Evolutionary conservation across 2,888 invertebrate species (phyloP).

Genomic region (Junonia oenone): DNA sequence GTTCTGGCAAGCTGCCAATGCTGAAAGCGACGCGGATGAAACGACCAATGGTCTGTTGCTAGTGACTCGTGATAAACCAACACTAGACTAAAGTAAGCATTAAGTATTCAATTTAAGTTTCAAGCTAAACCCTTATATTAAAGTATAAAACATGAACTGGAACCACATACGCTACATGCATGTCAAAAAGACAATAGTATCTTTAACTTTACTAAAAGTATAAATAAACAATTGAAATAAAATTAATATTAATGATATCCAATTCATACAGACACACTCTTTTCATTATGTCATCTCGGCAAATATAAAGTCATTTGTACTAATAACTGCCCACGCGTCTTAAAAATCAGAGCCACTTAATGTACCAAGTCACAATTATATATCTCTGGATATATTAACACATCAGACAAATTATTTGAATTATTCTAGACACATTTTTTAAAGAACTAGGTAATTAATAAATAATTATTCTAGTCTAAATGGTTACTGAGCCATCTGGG

Average conservation of each 20-base stretch:
- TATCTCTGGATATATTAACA: not conserved
- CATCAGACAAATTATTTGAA: not conserved
- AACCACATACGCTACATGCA: too few relatives aligned
- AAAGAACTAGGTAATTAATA: too few relatives aligned
- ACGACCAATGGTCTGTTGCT: constrained; percentile 4
- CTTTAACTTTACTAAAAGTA: too few relatives aligned
- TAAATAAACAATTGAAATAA: too few relatives aligned
- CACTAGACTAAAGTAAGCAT: constrained; percentile 7
- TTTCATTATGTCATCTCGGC: not conserved
- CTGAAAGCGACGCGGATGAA: constrained; percentile 8
- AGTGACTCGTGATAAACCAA: constrained; percentile 6
- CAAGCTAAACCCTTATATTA: not conserved
- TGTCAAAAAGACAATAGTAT: too few relatives aligned
- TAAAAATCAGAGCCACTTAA: not conserved
- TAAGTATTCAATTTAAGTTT: not conserved
- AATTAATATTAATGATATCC: too few relatives aligned
- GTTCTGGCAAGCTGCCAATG: constrained; percentile 21
- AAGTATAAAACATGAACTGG: too few relatives aligned
- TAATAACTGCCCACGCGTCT: not conserved
- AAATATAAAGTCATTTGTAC: not conserved
- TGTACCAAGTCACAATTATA: not conserved
- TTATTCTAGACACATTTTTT: too few relatives aligned
- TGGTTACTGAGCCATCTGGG: too few relatives aligned
- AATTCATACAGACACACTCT: too few relatives aligned
- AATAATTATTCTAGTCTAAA: too few relatives aligned